Evolutionary conservation across 2,113 vertebrate genomes (phyloP).

Genomic region (Triplophysa tibetana): DNA sequence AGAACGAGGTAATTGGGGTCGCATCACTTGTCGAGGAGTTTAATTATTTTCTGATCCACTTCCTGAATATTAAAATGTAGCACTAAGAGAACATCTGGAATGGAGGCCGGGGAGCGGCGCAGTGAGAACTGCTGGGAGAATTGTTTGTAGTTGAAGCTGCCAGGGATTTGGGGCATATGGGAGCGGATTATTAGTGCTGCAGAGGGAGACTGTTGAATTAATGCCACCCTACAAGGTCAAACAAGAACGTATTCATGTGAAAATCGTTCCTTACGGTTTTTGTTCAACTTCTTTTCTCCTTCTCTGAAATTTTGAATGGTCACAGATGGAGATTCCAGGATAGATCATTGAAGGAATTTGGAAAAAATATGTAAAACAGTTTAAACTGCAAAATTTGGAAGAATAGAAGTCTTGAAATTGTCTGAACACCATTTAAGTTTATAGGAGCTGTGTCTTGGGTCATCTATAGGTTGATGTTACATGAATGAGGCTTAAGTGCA

Average conservation of each 20-base stretch:
- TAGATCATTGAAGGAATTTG: constrained; percentile 36
- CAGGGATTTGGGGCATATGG: constrained; percentile 43
- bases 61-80: constrained; percentile 60
- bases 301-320: constrained; percentile 49
- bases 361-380: background rate
- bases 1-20: constrained; percentile 65
- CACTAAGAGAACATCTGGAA: constrained; percentile 54
- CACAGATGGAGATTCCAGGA: constrained; percentile 40
- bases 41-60: constrained; percentile 65
- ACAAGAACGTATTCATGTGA: constrained; percentile 33
- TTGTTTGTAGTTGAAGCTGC: constrained; percentile 48
- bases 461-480: background rate
- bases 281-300: constrained; percentile 31
- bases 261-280: constrained; percentile 40
- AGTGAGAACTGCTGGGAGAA: constrained; percentile 32
- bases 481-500: constrained; percentile 4
- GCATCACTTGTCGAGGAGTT: constrained; percentile 58
- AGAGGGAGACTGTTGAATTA: constrained; percentile 49
- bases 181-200: constrained; percentile 50
- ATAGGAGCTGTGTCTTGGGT: background rate
- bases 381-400: background rate
- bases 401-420: constrained; percentile 21
- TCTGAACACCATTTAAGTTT: constrained; percentile 15
- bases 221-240: constrained; percentile 57
- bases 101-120: constrained; percentile 4